phyloP scores from a whole-genome alignment of 2,113 vertebrate genomes.

The Microcebus lehilahytsara region DNA sequence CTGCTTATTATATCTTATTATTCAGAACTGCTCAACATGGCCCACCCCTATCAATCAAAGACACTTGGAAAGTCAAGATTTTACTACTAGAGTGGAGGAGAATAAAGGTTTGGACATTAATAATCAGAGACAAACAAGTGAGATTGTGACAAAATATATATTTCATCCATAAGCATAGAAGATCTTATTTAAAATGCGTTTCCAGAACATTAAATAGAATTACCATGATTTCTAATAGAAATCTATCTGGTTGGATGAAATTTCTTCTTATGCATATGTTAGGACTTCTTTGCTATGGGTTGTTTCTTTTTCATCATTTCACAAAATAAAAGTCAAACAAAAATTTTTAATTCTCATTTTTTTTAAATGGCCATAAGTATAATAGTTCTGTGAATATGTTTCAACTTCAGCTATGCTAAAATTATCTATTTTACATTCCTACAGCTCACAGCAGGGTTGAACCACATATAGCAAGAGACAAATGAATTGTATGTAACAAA shows the following conservation, averaged over 20 bases:
- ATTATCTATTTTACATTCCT: conserved; percentile 24
- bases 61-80: not conserved
- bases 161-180: not conserved
- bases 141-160: not conserved
- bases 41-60: not conserved
- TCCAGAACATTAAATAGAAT: not conserved
- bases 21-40: not conserved
- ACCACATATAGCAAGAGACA: not conserved
- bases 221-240: not conserved
- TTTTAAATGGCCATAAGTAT: not conserved
- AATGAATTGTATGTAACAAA: not conserved
- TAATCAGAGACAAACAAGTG: not conserved
- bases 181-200: not conserved
- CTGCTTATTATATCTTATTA: not conserved
- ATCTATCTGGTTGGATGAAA: not conserved
- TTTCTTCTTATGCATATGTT: not conserved
- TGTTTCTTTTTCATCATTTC: not conserved
- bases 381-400: not conserved
- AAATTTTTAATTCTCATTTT: conserved; percentile 1
- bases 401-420: conserved; percentile 4
- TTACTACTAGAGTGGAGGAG: not conserved
- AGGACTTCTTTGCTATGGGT: not conserved
- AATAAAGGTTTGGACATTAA: not conserved
- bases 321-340: not conserved
- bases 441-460: not conserved